Conservation (phyloP, 2,888 invertebrate genomes). For the Coleophora deauratella region DNA sequence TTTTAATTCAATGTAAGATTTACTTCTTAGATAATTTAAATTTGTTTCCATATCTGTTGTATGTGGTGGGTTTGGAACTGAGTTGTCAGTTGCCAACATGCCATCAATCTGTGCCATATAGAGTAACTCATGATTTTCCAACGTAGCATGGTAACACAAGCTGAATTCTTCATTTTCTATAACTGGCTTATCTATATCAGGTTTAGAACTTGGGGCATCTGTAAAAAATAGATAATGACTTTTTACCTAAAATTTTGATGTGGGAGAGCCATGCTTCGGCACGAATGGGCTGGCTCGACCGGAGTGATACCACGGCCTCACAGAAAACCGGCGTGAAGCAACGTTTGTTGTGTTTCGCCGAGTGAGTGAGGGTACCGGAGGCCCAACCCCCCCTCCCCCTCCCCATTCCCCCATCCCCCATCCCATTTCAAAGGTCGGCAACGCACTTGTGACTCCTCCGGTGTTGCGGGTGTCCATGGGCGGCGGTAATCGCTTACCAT, state of each 20-base stretch:
- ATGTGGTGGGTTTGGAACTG: conserved; percentile 12
- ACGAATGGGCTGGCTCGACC: too few species aligned
- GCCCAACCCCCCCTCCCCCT: too few species aligned
- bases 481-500: too few species aligned
- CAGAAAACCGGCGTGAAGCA: too few species aligned
- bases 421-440: too few species aligned
- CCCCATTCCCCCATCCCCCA: too few species aligned
- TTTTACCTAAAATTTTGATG: conserved; percentile 22
- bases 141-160: conserved; percentile 20
- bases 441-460: too few species aligned
- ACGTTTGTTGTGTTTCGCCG: too few species aligned
- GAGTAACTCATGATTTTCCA: conserved; percentile 25
- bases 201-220: conserved; percentile 23
- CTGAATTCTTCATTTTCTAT: conserved; percentile 37
- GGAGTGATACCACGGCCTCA: too few species aligned
- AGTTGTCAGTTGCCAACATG: conserved; percentile 18
- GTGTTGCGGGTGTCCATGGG: too few species aligned
- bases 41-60: conserved; percentile 18
- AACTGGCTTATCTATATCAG: conserved; percentile 25
- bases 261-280: too few species aligned
- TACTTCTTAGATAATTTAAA: conserved; percentile 24
- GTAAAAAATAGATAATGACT: conserved; percentile 9
- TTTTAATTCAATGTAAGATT: conserved; percentile 28
- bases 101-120: conserved; percentile 38
- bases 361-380: too few species aligned